phyloP scores from a whole-genome alignment of 2,797 vertebrate species.

The Centroberyx gerrardi region DNA sequence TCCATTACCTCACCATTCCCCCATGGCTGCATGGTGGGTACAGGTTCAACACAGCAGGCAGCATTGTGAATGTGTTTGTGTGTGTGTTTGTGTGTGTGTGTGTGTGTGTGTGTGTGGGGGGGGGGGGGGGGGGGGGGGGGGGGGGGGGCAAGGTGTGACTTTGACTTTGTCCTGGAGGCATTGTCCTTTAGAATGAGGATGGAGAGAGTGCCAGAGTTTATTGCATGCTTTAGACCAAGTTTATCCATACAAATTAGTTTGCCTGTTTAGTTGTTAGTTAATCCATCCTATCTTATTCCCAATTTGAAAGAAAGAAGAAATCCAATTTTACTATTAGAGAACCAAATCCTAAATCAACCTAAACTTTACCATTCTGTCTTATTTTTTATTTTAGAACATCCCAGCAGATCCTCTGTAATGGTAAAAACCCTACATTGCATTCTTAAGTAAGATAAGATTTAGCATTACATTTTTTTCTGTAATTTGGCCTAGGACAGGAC shows the following conservation, averaged over 20 bases:
- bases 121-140: constrained; percentile 1
- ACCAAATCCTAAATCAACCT: not conserved
- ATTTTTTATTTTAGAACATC: not conserved
- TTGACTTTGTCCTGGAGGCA: constrained; percentile 10
- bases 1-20: constrained; percentile 72
- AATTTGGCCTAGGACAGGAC: not conserved
- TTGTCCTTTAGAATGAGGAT: constrained; percentile 17
- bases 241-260: not conserved
- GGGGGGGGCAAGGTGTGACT: not conserved
- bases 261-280: not conserved
- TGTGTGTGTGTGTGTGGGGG: not conserved
- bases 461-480: not conserved
- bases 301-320: not conserved
- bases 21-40: constrained; percentile 64
- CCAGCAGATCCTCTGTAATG: too few species aligned
- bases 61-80: constrained; percentile 31
- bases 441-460: not conserved
- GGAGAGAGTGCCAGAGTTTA: not conserved
- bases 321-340: not conserved
- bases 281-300: not conserved
- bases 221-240: not conserved
- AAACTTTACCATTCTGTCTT: not conserved
- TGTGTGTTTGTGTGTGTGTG: constrained; percentile 12
- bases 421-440: too few species aligned
- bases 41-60: constrained; percentile 63